Conservation (phyloP, 2,888 invertebrate genomes). For the Caenorhabditis drosophilae region DNA sequence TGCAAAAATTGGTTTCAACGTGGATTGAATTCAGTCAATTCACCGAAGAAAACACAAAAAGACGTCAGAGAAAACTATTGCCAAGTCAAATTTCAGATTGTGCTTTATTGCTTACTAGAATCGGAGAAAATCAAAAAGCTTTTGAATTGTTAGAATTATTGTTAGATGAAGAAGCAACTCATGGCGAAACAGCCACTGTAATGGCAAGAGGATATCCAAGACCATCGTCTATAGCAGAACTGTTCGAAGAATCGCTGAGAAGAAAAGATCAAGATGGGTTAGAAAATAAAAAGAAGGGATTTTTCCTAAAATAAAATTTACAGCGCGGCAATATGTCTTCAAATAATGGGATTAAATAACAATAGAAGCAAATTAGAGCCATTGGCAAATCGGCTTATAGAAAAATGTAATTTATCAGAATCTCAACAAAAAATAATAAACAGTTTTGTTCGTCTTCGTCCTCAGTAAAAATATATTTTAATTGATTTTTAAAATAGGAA, state of each 20-base stretch:
- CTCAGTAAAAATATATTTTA: conserved; percentile 27
- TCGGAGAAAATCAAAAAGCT: conserved; percentile 46
- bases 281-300: too few species aligned
- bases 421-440: conserved; percentile 37
- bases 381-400: conserved; percentile 39
- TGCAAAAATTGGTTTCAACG: conserved; percentile 44
- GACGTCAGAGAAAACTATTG: conserved; percentile 46
- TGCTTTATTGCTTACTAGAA: conserved; percentile 42
- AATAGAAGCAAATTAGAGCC: conserved; percentile 42
- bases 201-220: conserved; percentile 18
- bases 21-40: conserved; percentile 57
- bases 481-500: conserved; percentile 8
- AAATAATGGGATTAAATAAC: conserved; percentile 41
- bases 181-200: conserved; percentile 47
- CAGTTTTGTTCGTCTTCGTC: conserved; percentile 50
- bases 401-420: conserved; percentile 44
- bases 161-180: conserved; percentile 29
- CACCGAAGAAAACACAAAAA: conserved; percentile 35
- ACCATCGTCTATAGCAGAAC: conserved; percentile 31
- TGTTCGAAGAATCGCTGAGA: conserved; percentile 47
- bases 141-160: conserved; percentile 46
- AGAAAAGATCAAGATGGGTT: conserved; percentile 24
- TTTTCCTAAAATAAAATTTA: too few species aligned
- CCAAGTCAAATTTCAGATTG: conserved; percentile 49
- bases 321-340: conserved; percentile 44